Evolutionary conservation across 2,797 vertebrate genomes (phyloP).

Genomic region (Chaetodon trifasciatus): DNA sequence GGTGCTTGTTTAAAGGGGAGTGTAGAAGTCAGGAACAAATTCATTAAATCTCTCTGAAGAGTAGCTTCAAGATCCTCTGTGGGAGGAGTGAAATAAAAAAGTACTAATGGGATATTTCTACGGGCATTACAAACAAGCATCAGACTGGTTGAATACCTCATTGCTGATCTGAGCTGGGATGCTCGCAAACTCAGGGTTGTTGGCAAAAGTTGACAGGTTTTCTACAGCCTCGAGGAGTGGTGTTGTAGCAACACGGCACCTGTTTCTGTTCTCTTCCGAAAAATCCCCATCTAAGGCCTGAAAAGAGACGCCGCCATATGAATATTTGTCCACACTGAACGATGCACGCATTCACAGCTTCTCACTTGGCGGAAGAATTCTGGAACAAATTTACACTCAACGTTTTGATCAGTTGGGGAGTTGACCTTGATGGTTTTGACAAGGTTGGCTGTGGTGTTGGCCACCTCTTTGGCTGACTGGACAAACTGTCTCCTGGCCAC

Average conservation of each 20-base stretch:
- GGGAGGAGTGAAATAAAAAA: constrained; percentile 14
- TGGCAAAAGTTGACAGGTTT: constrained; percentile 96
- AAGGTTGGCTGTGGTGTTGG: constrained; percentile 98
- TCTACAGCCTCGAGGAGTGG: constrained; percentile 97
- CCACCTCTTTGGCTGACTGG: constrained; percentile 99
- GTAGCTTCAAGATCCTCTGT: constrained; percentile 34
- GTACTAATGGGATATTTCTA: constrained; percentile 37
- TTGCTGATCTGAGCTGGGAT: constrained; percentile 97
- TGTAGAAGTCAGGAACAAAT: constrained; percentile 58
- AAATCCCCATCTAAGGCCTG: constrained; percentile 97
- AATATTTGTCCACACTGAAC: constrained; percentile 24
- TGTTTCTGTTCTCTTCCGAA: constrained; percentile 96
- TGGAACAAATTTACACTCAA: constrained; percentile 75
- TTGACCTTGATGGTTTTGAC: constrained; percentile 99
- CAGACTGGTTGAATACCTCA: constrained; percentile 85
- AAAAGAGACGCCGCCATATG: constrained; percentile 39
- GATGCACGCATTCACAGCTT: constrained; percentile 44
- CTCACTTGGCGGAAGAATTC: constrained; percentile 40
- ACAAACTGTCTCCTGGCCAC: constrained; percentile 98
- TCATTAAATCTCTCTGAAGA: constrained; percentile 48
- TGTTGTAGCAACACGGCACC: constrained; percentile 91
- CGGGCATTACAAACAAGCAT: constrained; percentile 30
- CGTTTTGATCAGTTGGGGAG: constrained; percentile 79
- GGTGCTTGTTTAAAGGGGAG: constrained; percentile 58
- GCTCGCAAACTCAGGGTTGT: constrained; percentile 98